Base-by-base conservation (phyloP, 2,797 vertebrate species). In the Pristis pectinata region DNA sequence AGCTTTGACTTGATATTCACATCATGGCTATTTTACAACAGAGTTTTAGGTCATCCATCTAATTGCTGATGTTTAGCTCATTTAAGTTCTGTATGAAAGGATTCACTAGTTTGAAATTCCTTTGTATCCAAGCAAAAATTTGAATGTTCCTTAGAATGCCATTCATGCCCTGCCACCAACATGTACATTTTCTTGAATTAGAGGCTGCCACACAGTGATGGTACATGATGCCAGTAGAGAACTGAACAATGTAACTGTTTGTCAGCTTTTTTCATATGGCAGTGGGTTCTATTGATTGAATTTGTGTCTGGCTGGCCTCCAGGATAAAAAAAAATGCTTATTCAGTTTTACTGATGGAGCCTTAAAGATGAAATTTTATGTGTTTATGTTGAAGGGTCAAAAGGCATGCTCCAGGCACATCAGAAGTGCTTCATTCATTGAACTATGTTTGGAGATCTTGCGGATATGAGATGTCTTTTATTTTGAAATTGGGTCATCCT, bases 81-180 rank as follows among this genome's bases (percentile, higher is more conserved):
- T 67, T 44, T 67, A 61, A 41, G 89, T 37, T 92, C 61, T 44
- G 61, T 17, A 27, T 67, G 89, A 70, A 92, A 92, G 83, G 64
- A 41, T 70, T 92, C 61, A 11, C 70, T 17, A 67, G 37, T 92
- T 41, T 92, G 64, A 92, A 70, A 92, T 70, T 24, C 89, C 41
- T 70, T 7, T 44, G 64, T 37, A 59, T 74, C 64, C 37, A 92
- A 70, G 64, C n/a, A 92, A 41, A 67, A 70, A 24, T 41, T 10
- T 92, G 61, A 87, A 92, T 92, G 61, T 70, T 92, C 34, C 24
- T 37, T 17, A 92, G n/a, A 67, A 64, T 44, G 87, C 87, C 34
- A n/a, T 64, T 19, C 59, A 64, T 59, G 59, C 34, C 64, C 19
- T 67, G n/a, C n/a, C 34, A 41, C 61, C 67, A 41, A 85, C 34